Percentiles rank a stretch among this genome's conserved stretches.
Conservation (phyloP, 2,888 invertebrate species). For the Tyria jacobaeae region DNA sequence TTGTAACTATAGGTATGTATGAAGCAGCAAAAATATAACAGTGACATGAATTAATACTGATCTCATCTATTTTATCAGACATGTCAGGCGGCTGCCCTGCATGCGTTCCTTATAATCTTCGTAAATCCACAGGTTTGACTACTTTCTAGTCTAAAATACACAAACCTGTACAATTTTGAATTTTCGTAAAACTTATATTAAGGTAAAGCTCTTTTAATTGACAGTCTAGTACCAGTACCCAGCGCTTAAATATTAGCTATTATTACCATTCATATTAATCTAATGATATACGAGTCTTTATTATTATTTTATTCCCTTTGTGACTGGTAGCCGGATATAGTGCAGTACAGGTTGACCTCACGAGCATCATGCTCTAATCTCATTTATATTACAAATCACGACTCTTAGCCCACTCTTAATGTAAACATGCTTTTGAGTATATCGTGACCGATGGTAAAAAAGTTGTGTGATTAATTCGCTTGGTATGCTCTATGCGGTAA, state of each 20-base stretch:
- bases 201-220: no score
- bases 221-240: not conserved
- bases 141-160: no score
- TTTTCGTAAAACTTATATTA: no score
- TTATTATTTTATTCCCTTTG: slow-evolving; percentile 20
- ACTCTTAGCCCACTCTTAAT: slow-evolving; percentile 61
- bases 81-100: no score
- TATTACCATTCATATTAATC: slow-evolving; percentile 28
- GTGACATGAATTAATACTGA: no score
- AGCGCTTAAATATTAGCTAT: not conserved
- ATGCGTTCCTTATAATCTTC: no score
- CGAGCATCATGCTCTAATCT: slow-evolving; percentile 60
- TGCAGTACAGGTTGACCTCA: slow-evolving; percentile 67
- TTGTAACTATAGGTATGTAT: no score
- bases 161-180: not conserved
- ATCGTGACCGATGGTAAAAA: slow-evolving; percentile 65
- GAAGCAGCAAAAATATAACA: no score
- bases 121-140: no score
- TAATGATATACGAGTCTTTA: no score
- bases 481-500: not conserved
- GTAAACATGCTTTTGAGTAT: slow-evolving; percentile 55
- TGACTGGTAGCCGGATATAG: slow-evolving; percentile 65
- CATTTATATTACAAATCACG: slow-evolving; percentile 65
- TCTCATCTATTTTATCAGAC: no score
- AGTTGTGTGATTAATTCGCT: slow-evolving; percentile 16